Evolutionary conservation across 2,888 invertebrate genomes (phyloP), one percentile per base, ranked within the genome.

Genomic region (Eulithis testata): DNA sequence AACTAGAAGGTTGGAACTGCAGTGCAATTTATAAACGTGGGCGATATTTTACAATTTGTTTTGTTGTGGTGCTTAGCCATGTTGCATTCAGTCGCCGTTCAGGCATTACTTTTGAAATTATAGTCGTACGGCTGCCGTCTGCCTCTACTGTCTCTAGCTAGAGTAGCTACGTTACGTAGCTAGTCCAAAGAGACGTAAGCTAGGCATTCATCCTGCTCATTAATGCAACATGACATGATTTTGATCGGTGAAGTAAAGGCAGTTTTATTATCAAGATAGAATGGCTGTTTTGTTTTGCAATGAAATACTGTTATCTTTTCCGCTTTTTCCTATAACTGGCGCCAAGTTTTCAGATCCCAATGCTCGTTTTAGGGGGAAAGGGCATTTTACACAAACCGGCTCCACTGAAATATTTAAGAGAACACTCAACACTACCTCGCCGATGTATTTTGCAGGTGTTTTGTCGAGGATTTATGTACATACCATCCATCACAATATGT

Each of bases 401-500:
- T 64, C 70, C 69, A 59, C 75, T 85, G 74, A 77, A 85, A 83
- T 85, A 85, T 85, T 85, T 71, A 85, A 76, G 74, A 65, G 73
- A 73, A 69, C 76, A 73, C 79, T 82, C 77, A 81, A 69, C 75
- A 69, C 72, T 60, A 60, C 55, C 65, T 72, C 76, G 58, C 58
- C 53, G 59, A 68, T 69, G 76, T 73, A 73, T 76, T 73, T 74
- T 70, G 70, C 73, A 70, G 73, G 67, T 72, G 74, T 74, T 76
- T 72, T 75, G 70, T 76, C 66, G 57, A 45, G 61, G 73, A 74
- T 79, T 77, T 76, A 78, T 77, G 64, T 65, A 58, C 60, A 53
- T 21, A 49, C 49, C 21, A 21, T 47, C 31, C 58, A 55, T 60
- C 63, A 60, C 63, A 63, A 69, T 66, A 55, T 54, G 40, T 51